Evolutionary conservation across 1,140 invertebrate species (phyloP).

Genomic region (Zaprionus camerounensis): DNA sequence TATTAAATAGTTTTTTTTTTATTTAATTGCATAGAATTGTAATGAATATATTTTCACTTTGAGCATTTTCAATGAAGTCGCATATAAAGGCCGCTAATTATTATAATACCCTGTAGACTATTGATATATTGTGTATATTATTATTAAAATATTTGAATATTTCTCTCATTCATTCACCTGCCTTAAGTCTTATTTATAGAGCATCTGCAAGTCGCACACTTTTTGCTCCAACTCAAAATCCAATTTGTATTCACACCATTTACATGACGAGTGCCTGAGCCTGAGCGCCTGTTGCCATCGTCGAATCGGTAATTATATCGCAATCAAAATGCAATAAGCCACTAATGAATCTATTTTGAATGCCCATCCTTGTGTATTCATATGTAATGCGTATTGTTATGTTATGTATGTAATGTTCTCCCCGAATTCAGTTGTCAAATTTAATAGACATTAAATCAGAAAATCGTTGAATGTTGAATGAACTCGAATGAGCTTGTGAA

Average conservation of each 20-base stretch:
- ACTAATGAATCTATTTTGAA: slow-evolving; percentile 19
- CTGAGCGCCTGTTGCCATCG: background rate
- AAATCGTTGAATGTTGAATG: slow-evolving; percentile 11
- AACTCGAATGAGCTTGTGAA: background rate
- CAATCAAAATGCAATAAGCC: slow-evolving; percentile 36
- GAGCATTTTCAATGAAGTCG: background rate
- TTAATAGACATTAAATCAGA: slow-evolving; percentile 19
- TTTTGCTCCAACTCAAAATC: background rate
- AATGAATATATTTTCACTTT: slow-evolving; percentile 2
- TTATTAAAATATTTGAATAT: too few relatives aligned
- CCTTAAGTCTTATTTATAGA: background rate
- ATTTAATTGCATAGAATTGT: background rate
- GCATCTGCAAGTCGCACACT: background rate
- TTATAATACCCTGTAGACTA: background rate
- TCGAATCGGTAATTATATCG: slow-evolving; percentile 24
- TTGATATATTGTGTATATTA: background rate
- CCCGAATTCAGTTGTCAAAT: background rate
- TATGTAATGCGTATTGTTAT: slow-evolving; percentile 8
- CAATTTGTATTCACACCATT: slow-evolving; percentile 22
- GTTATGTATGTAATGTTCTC: background rate
- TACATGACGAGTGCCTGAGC: background rate
- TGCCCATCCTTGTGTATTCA: background rate
- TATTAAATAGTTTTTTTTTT: background rate
- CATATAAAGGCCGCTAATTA: background rate
- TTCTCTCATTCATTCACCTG: background rate